A percentile compares a stretch with the other conserved stretches of the same genome.
phyloP scores from a whole-genome alignment of 2,113 vertebrate species.

The Colius striatus region DNA sequence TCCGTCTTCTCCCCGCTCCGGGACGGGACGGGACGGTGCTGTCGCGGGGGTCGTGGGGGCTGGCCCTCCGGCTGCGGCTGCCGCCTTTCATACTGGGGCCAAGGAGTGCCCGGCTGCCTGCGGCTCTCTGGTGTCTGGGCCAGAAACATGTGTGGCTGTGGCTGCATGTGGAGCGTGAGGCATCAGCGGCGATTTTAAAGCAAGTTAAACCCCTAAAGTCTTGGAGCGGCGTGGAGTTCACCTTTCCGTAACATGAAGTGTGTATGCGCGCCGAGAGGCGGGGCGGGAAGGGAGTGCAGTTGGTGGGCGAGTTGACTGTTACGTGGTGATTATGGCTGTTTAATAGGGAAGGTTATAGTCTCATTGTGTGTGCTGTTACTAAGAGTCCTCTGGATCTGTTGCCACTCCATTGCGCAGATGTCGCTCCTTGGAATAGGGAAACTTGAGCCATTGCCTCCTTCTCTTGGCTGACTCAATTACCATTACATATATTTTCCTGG shows the following conservation, averaged over 20 bases:
- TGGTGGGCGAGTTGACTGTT: not conserved
- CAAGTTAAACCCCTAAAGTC: not conserved
- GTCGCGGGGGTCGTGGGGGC: not conserved
- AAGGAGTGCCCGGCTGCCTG: no score
- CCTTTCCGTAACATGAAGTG: not conserved
- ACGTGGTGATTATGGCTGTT: no score
- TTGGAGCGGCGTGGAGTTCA: accelerated
- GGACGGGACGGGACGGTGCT: not conserved
- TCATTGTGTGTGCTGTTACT: not conserved
- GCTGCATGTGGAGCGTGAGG: accelerated
- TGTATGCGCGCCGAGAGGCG: not conserved
- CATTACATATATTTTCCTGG: constrained; percentile 61
- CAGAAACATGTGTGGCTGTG: not conserved
- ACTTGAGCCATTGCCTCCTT: constrained; percentile 4
- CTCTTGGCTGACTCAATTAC: constrained; percentile 32
- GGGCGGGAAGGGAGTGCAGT: not conserved
- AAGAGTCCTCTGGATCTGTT: not conserved
- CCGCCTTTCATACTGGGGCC: not conserved
- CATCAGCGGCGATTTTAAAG: not conserved
- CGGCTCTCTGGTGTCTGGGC: accelerated
- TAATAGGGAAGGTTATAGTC: not conserved
- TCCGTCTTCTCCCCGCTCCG: not conserved
- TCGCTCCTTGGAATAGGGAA: constrained; percentile 27
- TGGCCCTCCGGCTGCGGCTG: not conserved
- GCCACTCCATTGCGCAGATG: not conserved